Conservation (phyloP, 2,888 invertebrate genomes). For the Pseudococcus viburni region DNA sequence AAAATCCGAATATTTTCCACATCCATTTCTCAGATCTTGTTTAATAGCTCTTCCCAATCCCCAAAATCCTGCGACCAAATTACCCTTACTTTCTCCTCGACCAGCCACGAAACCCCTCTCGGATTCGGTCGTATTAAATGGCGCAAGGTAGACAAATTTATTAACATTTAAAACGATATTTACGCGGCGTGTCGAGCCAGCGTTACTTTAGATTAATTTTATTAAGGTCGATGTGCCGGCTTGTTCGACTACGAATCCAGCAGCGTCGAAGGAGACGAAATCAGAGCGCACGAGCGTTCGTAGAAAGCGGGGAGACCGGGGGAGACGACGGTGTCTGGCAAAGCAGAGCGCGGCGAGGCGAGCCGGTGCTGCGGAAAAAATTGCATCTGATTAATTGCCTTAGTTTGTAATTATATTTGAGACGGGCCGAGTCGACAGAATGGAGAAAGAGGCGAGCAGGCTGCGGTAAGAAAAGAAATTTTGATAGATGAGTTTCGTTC, state of each 20-base stretch:
- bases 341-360: not conserved
- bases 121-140: not conserved
- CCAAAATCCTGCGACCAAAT: not conserved
- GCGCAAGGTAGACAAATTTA: constrained; percentile 36
- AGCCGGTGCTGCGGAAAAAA: not conserved
- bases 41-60: no score
- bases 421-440: not conserved
- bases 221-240: constrained; percentile 39
- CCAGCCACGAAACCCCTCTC: not conserved
- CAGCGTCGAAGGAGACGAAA: not conserved
- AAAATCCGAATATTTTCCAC: no score
- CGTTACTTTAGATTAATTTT: constrained; percentile 25
- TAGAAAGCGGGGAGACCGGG: not conserved
- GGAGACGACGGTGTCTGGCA: not conserved
- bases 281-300: not conserved
- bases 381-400: constrained; percentile 47
- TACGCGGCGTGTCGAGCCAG: not conserved
- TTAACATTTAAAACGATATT: constrained; percentile 29
- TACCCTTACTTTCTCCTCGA: no score
- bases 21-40: no score
- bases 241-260: not conserved
- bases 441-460: not conserved
- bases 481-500: constrained; percentile 41
- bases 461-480: constrained; percentile 39
- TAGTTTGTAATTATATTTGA: constrained; percentile 38